A percentile compares a stretch with the other conserved stretches of the same genome.
phyloP scores from a whole-genome alignment of 2,113 vertebrate species.

The Acinonyx jubatus region DNA sequence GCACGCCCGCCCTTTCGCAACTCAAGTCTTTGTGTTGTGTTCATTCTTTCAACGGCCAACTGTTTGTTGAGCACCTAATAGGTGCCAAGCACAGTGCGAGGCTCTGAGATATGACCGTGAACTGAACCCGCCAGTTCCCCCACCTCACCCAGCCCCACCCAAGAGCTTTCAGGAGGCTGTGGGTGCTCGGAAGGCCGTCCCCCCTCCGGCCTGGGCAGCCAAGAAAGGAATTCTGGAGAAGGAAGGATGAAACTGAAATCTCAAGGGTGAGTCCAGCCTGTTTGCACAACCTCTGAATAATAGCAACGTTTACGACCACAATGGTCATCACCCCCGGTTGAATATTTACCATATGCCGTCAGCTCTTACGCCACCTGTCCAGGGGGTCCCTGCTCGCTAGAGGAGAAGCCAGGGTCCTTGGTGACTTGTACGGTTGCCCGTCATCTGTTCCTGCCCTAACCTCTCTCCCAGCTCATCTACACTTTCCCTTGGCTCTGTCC shows the following conservation, averaged over 20 bases:
- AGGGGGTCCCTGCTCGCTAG: rapidly evolving
- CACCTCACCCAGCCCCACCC: not conserved
- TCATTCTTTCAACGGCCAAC: not conserved
- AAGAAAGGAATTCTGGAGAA: not conserved
- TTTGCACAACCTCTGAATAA: not conserved
- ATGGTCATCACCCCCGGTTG: rapidly evolving
- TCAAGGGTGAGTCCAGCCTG: not conserved
- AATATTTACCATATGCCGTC: rapidly evolving
- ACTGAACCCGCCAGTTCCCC: not conserved
- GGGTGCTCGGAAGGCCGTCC: rapidly evolving
- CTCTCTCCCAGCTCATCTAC: not conserved
- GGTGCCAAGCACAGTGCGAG: not conserved
- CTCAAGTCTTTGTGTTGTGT: rapidly evolving
- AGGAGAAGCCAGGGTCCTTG: not conserved
- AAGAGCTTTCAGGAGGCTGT: not conserved
- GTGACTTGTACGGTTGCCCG: not conserved
- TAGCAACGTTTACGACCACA: rapidly evolving
- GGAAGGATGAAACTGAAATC: not conserved
- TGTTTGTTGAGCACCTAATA: not conserved
- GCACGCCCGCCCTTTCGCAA: rapidly evolving
- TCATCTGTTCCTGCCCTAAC: not conserved
- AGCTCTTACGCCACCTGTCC: not conserved
- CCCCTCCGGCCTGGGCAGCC: not conserved
- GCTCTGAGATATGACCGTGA: not conserved
- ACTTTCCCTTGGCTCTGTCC: not conserved